These are phyloP conservation scores for Pterocles gutturalis DNA, from an alignment of 2,113 vertebrate species.

Conservation along the genomic window DNA sequence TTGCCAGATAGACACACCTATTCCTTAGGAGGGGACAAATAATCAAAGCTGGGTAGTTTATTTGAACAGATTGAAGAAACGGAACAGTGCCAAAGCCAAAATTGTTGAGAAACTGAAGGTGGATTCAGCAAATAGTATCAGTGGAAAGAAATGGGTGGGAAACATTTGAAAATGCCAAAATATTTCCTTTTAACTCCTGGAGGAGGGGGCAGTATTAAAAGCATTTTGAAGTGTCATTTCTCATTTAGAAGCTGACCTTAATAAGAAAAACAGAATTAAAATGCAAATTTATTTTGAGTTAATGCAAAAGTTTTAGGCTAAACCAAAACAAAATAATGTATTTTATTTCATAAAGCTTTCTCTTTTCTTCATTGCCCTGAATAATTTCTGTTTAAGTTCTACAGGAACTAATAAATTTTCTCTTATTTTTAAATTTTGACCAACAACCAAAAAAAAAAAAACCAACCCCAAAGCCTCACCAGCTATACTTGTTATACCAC, in stretches of 20 bases:
- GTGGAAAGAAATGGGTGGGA: not conserved
- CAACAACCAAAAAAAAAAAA: not conserved
- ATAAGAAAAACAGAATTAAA: not conserved
- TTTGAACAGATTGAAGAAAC: not conserved
- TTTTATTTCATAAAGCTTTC: not conserved
- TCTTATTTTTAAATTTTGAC: not conserved
- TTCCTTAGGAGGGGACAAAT: not conserved
- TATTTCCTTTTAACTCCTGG: not conserved
- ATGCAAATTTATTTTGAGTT: not conserved
- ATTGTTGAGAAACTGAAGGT: not conserved
- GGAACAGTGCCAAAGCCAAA: not conserved
- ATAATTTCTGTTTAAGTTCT: not conserved
- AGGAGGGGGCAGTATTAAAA: not conserved
- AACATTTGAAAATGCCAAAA: not conserved
- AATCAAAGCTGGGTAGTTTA: not conserved
- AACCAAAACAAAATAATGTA: not conserved
- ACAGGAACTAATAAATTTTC: not conserved
- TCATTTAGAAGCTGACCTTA: not conserved
- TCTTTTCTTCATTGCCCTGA: not conserved
- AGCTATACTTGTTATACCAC: not conserved
- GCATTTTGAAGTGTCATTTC: not conserved
- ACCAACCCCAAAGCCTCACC: not conserved
- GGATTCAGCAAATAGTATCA: not conserved
- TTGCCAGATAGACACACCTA: not conserved
- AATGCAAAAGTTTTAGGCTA: not conserved